phyloP scores from a whole-genome alignment of 2,797 vertebrate genomes.

The Bryconaethiops microstoma region DNA sequence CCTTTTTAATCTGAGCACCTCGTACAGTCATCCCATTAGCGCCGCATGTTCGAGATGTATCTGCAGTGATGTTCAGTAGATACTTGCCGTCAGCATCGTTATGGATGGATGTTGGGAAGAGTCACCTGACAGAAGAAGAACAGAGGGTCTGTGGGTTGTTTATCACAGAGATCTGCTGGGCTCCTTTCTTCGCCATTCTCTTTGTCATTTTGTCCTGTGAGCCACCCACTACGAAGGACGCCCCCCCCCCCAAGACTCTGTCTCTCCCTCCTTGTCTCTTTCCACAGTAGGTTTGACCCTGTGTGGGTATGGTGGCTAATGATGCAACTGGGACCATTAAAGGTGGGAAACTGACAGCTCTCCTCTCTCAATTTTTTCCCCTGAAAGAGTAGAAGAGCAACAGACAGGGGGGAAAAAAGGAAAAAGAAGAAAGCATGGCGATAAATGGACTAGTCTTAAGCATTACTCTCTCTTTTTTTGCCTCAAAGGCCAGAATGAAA shows the following conservation, averaged over 20 bases:
- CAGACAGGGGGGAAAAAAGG: slow-evolving; percentile 58
- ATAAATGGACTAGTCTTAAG: slow-evolving; percentile 80
- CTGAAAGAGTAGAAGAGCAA: slow-evolving; percentile 65
- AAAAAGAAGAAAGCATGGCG: slow-evolving; percentile 70
- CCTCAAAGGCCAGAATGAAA: slow-evolving; percentile 52
- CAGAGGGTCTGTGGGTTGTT: slow-evolving; percentile 22
- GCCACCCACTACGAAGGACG: slow-evolving; percentile 56
- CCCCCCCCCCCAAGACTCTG: slow-evolving; percentile 11
- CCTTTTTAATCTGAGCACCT: slow-evolving; percentile 55
- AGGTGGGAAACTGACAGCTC: slow-evolving; percentile 76
- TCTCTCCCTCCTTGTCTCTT: slow-evolving; percentile 48
- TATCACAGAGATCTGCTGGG: slow-evolving; percentile 17
- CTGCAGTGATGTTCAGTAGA: slow-evolving; percentile 52
- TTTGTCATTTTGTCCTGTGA: slow-evolving; percentile 57
- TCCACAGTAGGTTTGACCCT: slow-evolving; percentile 58
- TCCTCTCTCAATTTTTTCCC: slow-evolving; percentile 53
- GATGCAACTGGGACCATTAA: slow-evolving; percentile 74
- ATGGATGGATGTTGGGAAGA: slow-evolving; percentile 23
- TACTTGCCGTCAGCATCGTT: slow-evolving; percentile 49
- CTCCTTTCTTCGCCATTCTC: slow-evolving; percentile 48
- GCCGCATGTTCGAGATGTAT: slow-evolving; percentile 43
- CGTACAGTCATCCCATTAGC: slow-evolving; percentile 55
- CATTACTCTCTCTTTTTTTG: slow-evolving; percentile 63
- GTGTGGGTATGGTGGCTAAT: slow-evolving; percentile 75
- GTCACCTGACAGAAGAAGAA: slow-evolving; percentile 51